Base-by-base conservation (phyloP, 2,888 invertebrate genomes). In the Chalcosyrphus nemorum region DNA sequence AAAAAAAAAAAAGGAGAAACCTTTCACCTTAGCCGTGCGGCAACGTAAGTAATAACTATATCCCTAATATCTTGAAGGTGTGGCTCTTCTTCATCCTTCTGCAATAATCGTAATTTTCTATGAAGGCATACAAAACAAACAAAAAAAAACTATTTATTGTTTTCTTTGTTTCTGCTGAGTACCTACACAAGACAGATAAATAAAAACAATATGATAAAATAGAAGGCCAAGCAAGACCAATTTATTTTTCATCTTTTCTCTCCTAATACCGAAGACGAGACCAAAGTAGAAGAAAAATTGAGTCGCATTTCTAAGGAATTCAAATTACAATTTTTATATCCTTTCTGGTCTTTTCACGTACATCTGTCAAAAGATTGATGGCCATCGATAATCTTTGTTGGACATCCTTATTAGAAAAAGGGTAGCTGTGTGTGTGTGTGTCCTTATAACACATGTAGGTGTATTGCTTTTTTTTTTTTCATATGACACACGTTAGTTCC, bases 41-140 rank as follows among this genome's bases (percentile, higher is more conserved):
- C 6, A 56, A 15, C 21, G 35, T 9, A 57, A 70, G 38, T 57
- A 65, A 65, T 65, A 65, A 65, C 50, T 32, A 47, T 21, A 9
- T 45, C 35, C 56, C 43, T 45, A 45, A 59, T 71, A 57, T 27
- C 27, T 32, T 38, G 35, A 71, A 71, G 71, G 71, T 61, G 59
- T 38, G 29, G 50, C 61, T n/a, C n/a, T n/a, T n/a, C n/a, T 50
- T 50, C 11, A 35, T 43, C 43, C 27, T 24, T 61, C 61, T 17
- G 61, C 41, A 43, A 61, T 61, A 61, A 45, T 61, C 61, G 43
- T 29, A 17, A n/a, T 43, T 56, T 45, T 56, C 13, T 21, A 19
- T 32, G 43, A 32, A 41, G 45, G 47, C 19, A 6, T n/a, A n/a
- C n/a, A n/a, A n/a, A 19, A 11, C 43, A 61, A 11, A 65, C 7